Evolutionary conservation across 1,140 invertebrate genomes (phyloP), one percentile per base, ranked within the genome.

Genomic region (Leguminivora glycinivorella): DNA sequence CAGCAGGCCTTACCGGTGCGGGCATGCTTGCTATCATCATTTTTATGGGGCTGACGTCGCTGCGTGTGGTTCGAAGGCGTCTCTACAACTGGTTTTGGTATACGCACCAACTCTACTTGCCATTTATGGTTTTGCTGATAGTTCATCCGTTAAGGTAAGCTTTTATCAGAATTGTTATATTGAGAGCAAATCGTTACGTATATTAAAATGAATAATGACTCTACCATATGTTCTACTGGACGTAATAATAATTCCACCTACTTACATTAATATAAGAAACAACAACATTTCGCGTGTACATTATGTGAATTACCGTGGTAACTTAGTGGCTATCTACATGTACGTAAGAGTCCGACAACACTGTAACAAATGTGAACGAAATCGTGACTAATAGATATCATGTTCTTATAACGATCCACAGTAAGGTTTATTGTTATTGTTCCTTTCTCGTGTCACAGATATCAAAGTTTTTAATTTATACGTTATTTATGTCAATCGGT

Each of bases 51-150:
- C 7, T 85, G 19, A 90, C 85, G 19, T 91, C 89, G 1, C 69
- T 78, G 25, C 80, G 88, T 31, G 29, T 77, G 2, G 79, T 90
- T 14, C 79, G 89, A 1, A 76, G 86, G 17, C 84, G 75, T 34
- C 29, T 85, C 26, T 91, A 91, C 68, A 90, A 90, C 26, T 82
- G 77, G 3, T 91, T 91, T 70, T 90, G 89, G 88, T 90, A 88
- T 40, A 89, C 87, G 4, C 88, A 91, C 68, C 89, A 90, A 38
- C 63, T 91, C 17, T 91, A 90, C 69, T 63, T 90, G 69, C 76
- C 82, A 5, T 90, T 90, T 73, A 77, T 90, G 77, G 74, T 82
- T 40, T 69, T 91, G 43, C 71, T 91, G 26, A 84, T 90, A 71
- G 83, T 91, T 70, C 89, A 91, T 82, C 89, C 89, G 0, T 78